A percentile compares a stretch with the other conserved stretches of the same genome.
Evolutionary conservation across 2,888 invertebrate species (phyloP).

Genomic region (Clistopyga incitator): DNA sequence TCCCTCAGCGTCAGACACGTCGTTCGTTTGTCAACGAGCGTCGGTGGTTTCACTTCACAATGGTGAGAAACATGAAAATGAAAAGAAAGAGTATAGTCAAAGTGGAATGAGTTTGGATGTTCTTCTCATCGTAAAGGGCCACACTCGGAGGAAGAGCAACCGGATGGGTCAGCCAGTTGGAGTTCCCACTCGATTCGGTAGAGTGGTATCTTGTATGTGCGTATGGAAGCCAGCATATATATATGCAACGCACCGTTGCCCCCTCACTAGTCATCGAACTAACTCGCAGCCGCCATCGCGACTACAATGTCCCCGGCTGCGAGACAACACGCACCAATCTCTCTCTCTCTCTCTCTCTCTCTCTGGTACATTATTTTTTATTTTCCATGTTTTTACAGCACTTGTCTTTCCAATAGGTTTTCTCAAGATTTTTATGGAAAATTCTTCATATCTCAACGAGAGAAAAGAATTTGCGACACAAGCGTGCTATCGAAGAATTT

Average conservation of each 20-base stretch:
- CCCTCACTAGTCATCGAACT: constrained; percentile 54
- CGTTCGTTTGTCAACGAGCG: not conserved
- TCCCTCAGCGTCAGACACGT: constrained; percentile 45
- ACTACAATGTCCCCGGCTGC: constrained; percentile 65
- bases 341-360: too few relatives aligned
- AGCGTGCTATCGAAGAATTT: constrained; percentile 27
- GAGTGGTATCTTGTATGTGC: constrained; percentile 21
- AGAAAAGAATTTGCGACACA: not conserved
- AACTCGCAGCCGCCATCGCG: constrained; percentile 60
- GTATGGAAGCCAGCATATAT: not conserved
- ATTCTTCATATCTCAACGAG: too few relatives aligned
- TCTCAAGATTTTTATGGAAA: too few relatives aligned
- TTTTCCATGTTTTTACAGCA: too few relatives aligned
- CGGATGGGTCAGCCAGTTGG: constrained; percentile 55
- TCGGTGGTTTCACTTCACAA: too few relatives aligned
- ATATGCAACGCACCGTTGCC: constrained; percentile 51
- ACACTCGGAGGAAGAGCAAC: too few relatives aligned
- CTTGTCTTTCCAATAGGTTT: too few relatives aligned
- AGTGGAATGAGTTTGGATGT: too few relatives aligned
- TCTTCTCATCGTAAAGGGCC: too few relatives aligned
- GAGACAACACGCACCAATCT: constrained; percentile 76
- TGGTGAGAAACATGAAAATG: too few relatives aligned
- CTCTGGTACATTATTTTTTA: too few relatives aligned
- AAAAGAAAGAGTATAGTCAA: too few relatives aligned
- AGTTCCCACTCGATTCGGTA: constrained; percentile 74